These are phyloP conservation scores for Drosophila fungiperda DNA, from an alignment of 2,888 invertebrate genomes.

Conservation along the genomic window DNA sequence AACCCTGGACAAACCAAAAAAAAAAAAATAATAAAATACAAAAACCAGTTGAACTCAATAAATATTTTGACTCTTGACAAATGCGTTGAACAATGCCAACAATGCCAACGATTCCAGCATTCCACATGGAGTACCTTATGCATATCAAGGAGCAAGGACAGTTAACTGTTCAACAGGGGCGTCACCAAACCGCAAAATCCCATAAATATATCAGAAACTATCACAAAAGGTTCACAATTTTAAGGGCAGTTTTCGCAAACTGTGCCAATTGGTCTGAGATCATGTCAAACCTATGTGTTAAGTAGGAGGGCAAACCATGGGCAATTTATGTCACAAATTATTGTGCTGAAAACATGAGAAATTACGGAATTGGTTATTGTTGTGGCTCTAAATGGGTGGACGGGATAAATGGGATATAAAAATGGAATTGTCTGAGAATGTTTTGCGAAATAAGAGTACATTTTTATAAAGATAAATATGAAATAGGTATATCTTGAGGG, in stretches of 20 bases:
- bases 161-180: constrained; percentile 58
- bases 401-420: background rate
- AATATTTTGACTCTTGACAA: constrained; percentile 82
- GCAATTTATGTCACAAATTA: constrained; percentile 54
- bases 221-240: constrained; percentile 37
- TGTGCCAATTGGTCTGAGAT: constrained; percentile 27
- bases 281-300: constrained; percentile 38
- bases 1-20: constrained; percentile 16
- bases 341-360: constrained; percentile 48
- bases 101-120: constrained; percentile 32
- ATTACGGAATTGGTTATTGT: constrained; percentile 28
- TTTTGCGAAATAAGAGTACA: background rate
- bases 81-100: constrained; percentile 61
- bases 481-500: background rate
- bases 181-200: constrained; percentile 53
- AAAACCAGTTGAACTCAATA: constrained; percentile 80
- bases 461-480: background rate
- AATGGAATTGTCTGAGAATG: constrained; percentile 1
- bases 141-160: constrained; percentile 24
- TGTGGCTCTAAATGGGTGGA: constrained; percentile 25
- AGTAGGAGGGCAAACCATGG: constrained; percentile 38
- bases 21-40: constrained; percentile 51
- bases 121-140: constrained; percentile 17
- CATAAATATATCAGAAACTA: constrained; percentile 64
- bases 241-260: constrained; percentile 34